Percentiles rank a stretch among this genome's conserved stretches.
These are phyloP conservation scores for Pteropus rufus DNA, from an alignment of 2,797 vertebrate genomes.

Conservation along the genomic window DNA sequence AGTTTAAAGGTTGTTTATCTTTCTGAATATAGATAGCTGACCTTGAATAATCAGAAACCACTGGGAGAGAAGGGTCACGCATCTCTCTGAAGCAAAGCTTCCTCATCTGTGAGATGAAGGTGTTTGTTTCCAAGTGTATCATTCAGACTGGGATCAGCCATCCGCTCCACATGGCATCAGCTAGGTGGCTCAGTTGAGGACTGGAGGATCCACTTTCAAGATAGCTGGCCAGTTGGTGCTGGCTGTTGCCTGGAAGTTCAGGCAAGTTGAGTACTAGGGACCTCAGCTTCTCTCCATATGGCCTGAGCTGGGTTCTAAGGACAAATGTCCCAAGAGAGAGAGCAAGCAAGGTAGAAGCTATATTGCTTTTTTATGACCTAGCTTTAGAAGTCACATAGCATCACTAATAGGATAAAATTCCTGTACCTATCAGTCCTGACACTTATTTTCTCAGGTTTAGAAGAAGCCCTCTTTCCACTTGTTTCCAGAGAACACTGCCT, in stretches of 20 bases:
- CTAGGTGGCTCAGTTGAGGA: not conserved
- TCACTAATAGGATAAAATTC: not conserved
- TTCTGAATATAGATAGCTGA: not conserved
- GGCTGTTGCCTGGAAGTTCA: not conserved
- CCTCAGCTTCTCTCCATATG: not conserved
- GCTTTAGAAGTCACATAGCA: not conserved
- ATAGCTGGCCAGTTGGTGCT: not conserved
- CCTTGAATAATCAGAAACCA: not conserved
- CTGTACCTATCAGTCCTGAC: not conserved
- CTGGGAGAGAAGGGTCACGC: not conserved
- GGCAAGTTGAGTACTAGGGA: not conserved
- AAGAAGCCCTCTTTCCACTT: not conserved
- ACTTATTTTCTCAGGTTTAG: not conserved
- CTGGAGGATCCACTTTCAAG: not conserved
- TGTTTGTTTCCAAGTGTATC: not conserved
- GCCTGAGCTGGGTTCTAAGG: not conserved
- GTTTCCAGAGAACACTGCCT: not conserved
- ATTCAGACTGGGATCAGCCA: not conserved
- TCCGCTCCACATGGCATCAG: not conserved
- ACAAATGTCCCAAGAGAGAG: not conserved
- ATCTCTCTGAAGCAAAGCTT: not conserved
- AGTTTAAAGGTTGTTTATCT: not conserved
- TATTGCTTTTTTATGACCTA: not conserved
- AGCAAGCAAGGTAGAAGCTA: not conserved
- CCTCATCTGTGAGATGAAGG: not conserved